phyloP scores from a whole-genome alignment of 2,888 invertebrate species.

The Drosophila incognita region DNA sequence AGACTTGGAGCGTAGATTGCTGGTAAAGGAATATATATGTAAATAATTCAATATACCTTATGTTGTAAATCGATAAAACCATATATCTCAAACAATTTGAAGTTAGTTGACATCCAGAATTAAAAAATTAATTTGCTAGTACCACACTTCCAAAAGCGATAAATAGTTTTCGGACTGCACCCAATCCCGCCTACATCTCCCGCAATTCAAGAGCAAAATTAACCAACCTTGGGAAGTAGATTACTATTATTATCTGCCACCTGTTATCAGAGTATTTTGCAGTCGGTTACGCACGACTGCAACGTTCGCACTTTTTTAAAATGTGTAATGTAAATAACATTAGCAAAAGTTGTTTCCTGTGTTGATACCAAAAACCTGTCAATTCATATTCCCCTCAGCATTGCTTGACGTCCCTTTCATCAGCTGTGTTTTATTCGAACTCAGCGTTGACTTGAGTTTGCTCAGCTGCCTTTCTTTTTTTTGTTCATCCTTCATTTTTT shows the following conservation, averaged over 20 bases:
- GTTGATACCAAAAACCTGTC: background rate
- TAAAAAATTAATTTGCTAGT: background rate
- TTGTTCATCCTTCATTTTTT: conserved; percentile 17
- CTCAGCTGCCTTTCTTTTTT: conserved; percentile 15
- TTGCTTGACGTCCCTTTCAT: background rate
- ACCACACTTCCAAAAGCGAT: background rate
- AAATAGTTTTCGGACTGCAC: background rate
- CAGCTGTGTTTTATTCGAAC: conserved; percentile 6
- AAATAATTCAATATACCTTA: no score
- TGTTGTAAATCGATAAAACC: no score
- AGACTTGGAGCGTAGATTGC: background rate
- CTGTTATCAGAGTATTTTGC: background rate
- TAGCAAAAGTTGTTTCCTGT: background rate
- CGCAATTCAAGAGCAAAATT: background rate
- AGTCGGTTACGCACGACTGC: no score
- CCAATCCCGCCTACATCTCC: background rate
- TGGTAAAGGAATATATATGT: background rate
- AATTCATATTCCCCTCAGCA: background rate
- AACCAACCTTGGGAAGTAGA: background rate
- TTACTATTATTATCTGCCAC: background rate
- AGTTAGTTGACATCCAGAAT: background rate
- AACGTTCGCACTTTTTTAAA: background rate
- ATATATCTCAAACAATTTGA: no score
- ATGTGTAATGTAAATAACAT: background rate
- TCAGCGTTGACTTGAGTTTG: conserved; percentile 17